A percentile compares a stretch with the other conserved stretches of the same genome.
phyloP scores from a whole-genome alignment of 2,797 vertebrate species.

The Echeneis naucrates region DNA sequence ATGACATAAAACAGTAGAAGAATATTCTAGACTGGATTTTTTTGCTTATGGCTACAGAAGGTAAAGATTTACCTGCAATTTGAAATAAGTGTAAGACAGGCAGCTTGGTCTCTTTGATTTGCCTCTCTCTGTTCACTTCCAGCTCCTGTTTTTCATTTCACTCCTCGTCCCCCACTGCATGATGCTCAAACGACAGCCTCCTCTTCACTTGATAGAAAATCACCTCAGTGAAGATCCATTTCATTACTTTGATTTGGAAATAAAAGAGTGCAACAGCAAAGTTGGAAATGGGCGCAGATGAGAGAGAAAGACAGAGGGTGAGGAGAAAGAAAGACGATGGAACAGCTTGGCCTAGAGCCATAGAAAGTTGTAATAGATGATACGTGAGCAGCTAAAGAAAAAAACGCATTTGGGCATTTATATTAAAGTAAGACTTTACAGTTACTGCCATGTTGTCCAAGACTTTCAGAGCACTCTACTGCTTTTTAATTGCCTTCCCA shows the following conservation, averaged over 20 bases:
- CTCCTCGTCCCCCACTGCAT: constrained; percentile 44
- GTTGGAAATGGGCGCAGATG: constrained; percentile 57
- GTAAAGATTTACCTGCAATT: constrained; percentile 54
- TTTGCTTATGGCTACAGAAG: constrained; percentile 48
- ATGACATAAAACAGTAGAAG: constrained; percentile 42
- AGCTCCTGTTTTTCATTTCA: constrained; percentile 52
- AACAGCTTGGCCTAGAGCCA: constrained; percentile 71
- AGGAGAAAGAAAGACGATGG: constrained; percentile 56
- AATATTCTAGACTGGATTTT: constrained; percentile 46
- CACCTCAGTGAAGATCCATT: constrained; percentile 64
- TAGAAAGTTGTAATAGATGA: constrained; percentile 76
- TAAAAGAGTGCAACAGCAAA: constrained; percentile 59
- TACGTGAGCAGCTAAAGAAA: constrained; percentile 69
- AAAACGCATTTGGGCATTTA: constrained; percentile 70
- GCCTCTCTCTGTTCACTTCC: constrained; percentile 57
- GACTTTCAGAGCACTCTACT: constrained; percentile 43
- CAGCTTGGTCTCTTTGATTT: constrained; percentile 65
- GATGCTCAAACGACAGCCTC: constrained; percentile 53
- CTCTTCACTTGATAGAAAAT: constrained; percentile 43
- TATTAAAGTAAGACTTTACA: constrained; percentile 65
- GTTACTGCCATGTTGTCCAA: constrained; percentile 70
- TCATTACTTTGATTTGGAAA: constrained; percentile 72
- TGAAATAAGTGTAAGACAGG: constrained; percentile 57
- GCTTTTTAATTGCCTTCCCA: constrained; percentile 51
- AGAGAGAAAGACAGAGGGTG: constrained; percentile 50